Percentiles rank a stretch among this genome's conserved stretches.
Conservation (phyloP, 1,140 invertebrate species). For the Paramacrobiotus metropolitanus region DNA sequence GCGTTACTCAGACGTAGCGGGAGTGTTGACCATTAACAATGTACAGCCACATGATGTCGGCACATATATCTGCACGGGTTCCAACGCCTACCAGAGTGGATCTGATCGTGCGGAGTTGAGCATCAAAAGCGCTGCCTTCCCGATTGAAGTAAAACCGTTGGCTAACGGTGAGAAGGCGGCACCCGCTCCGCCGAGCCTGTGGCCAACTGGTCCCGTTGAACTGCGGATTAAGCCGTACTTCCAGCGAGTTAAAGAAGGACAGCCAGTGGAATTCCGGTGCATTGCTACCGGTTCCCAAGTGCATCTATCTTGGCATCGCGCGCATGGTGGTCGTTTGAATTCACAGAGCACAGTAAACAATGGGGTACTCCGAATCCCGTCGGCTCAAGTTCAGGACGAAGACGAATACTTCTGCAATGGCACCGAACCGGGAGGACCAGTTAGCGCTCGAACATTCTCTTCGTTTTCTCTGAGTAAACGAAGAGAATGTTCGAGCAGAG, state of each 20-base stretch:
- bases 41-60: conserved; percentile 55
- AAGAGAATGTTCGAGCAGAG: neutral
- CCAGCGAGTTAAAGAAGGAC: conserved; percentile 42
- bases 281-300: conserved; percentile 42
- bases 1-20: conserved; percentile 36
- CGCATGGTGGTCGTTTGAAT: too few species aligned
- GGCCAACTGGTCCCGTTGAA: too few species aligned
- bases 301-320: too few species aligned
- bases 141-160: too few species aligned
- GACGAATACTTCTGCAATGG: conserved; percentile 57
- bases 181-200: too few species aligned
- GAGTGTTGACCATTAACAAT: conserved; percentile 45
- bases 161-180: too few species aligned
- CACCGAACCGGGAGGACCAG: conserved; percentile 33
- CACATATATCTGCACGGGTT: conserved; percentile 58
- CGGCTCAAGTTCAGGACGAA: conserved; percentile 36
- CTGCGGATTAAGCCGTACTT: conserved; percentile 34
- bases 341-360: conserved; percentile 20
- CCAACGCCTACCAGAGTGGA: conserved; percentile 27
- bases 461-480: conserved; percentile 20
- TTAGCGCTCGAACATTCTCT: conserved; percentile 33
- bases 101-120: conserved; percentile 41
- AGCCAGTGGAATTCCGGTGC: conserved; percentile 48
- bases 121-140: conserved; percentile 50
- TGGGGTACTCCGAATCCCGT: conserved; percentile 32